Conservation (phyloP, 2,888 invertebrate species). For the Cantharis lateralis region DNA sequence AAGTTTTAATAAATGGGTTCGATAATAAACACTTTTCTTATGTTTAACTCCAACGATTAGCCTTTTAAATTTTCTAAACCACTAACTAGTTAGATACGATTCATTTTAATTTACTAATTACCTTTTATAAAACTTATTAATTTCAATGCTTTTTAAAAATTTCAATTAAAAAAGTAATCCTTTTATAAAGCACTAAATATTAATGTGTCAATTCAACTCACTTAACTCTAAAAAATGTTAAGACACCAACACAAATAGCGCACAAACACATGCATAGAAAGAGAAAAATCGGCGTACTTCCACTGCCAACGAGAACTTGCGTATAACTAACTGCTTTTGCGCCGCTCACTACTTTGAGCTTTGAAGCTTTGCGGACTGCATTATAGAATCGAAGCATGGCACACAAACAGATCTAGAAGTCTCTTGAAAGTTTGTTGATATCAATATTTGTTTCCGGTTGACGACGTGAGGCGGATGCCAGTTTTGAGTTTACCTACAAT, state of each 20-base stretch:
- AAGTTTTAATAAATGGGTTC: constrained; percentile 24
- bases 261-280: constrained; percentile 29
- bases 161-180: not conserved
- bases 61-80: constrained; percentile 20
- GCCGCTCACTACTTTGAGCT: constrained; percentile 40
- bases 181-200: not conserved
- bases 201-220: not conserved
- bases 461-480: constrained; percentile 47
- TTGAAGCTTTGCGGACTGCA: constrained; percentile 46
- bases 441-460: constrained; percentile 44
- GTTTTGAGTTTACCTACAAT: constrained; percentile 43
- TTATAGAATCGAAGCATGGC: constrained; percentile 37
- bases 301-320: constrained; percentile 38
- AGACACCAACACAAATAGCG: constrained; percentile 20
- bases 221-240: not conserved
- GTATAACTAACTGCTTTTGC: constrained; percentile 43
- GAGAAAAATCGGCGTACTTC: constrained; percentile 26
- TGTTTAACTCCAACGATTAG: constrained; percentile 19
- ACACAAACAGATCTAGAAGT: constrained; percentile 21
- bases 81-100: constrained; percentile 1
- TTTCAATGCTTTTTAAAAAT: not conserved
- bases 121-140: not conserved
- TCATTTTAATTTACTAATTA: not conserved
- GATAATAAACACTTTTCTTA: constrained; percentile 22
- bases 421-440: constrained; percentile 37